Base-by-base conservation (phyloP, 2,797 vertebrate genomes). In the Dermochelys coriacea region DNA sequence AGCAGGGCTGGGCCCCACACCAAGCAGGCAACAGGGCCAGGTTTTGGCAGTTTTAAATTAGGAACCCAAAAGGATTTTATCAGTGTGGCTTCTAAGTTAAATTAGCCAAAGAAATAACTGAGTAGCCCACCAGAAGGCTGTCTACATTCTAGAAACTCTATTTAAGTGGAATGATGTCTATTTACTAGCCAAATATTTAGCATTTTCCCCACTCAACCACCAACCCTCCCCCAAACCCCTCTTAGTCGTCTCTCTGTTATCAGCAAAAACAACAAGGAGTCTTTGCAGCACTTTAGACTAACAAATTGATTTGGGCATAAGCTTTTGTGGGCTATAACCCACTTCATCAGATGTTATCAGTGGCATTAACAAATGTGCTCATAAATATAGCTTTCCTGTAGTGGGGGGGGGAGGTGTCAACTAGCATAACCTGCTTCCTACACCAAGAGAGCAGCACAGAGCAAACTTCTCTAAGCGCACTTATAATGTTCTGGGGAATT, bases 1-100 rank as follows among this genome's bases (percentile, higher is more conserved):
- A 77, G 3, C 18, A 1, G 2, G 6, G 25, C 47, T 0, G 0
- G 64, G 71, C 51, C 34, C 18, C 3, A 1, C 6, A 14, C 2
- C 19, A 27, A 5, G 31, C 6, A 29, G 79, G 45, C 81, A 86
- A 29, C 15, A 45, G 23, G 15, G 37, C n/a, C 64, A 74, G 50
- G 34, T 45, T 8, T 80, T 1, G 50, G 81, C 52, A 77, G 27
- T 91, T 91, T 91, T 47, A 41, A 0, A 0, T 4, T 52, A 54
- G 45, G 23, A 84, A 4, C 31, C 83, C 2, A 27, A 12, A 75
- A 52, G 71, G 12, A 2, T 51, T 89, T 10, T 77, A 79, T 14
- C 12, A 79, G 25, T 19, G 89, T 94, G 90, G 57, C 11, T 45
- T 37, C n/a, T 61, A 77, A 49, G 74, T 77, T 18, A 15, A 4